phyloP scores from a whole-genome alignment of 2,888 invertebrate genomes.

The Willowsia nigromaculata region DNA sequence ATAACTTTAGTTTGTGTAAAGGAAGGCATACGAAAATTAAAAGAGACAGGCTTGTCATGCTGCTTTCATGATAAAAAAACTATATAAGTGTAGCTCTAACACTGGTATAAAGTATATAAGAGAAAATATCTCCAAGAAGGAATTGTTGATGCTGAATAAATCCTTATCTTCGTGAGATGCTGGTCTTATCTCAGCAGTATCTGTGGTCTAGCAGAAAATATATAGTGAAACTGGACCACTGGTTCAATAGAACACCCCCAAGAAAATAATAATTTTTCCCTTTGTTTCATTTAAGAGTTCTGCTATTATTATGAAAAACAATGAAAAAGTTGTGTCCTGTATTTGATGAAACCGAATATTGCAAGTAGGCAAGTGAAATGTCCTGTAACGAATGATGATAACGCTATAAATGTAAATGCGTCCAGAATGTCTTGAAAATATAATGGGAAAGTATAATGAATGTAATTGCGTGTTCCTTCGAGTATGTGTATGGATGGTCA shows the following conservation, averaged over 20 bases:
- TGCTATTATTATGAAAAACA: neutral
- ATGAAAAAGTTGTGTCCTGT: neutral
- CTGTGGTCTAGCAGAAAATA: neutral
- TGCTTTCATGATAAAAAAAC: neutral
- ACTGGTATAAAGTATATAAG: no score
- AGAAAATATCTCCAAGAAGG: no score
- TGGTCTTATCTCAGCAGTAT: constrained; percentile 1
- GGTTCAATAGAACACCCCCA: constrained; percentile 48
- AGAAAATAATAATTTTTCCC: constrained; percentile 5
- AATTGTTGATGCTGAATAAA: neutral
- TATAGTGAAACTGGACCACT: constrained; percentile 37
- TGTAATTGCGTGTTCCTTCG: neutral
- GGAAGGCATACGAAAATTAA: neutral
- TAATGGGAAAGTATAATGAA: neutral
- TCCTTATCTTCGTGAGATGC: neutral
- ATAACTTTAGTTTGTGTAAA: neutral
- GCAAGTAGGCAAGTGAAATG: constrained; percentile 36
- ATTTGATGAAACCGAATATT: neutral
- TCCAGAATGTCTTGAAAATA: constrained; percentile 28
- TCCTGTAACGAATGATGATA: constrained; percentile 58
- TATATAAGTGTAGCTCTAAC: no score
- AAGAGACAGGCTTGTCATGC: neutral
- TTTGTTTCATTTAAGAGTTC: neutral
- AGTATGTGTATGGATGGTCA: neutral
- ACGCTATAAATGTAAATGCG: constrained; percentile 52